These are phyloP conservation scores for Altica lythri DNA, from an alignment of 2,888 invertebrate genomes.

Conservation along the genomic window DNA sequence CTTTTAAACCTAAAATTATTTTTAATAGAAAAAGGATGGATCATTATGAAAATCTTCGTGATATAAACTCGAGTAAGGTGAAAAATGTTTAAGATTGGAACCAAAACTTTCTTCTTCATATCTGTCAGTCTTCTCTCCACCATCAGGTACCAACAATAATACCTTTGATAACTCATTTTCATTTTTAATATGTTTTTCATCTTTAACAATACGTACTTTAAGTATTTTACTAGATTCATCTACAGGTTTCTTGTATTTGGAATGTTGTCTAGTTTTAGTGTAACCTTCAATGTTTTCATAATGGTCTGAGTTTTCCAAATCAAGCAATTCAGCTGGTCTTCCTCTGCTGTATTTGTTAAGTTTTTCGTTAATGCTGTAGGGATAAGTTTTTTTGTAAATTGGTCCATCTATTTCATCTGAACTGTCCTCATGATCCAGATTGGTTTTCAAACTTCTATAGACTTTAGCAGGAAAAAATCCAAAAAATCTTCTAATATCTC, in stretches of 20 bases:
- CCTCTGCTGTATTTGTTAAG: neutral
- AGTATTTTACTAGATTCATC: neutral
- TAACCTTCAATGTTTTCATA: conserved; percentile 4
- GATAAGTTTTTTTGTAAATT: neutral
- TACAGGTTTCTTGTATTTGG: neutral
- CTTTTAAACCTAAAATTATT: neutral
- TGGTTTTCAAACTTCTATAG: neutral
- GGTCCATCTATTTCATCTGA: neutral
- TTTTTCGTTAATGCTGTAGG: conserved; percentile 12
- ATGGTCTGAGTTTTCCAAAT: conserved; percentile 5
- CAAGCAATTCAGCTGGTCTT: conserved; percentile 1
- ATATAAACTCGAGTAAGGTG: neutral
- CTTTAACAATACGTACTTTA: conserved; percentile 6
- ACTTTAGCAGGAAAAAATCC: conserved; percentile 4
- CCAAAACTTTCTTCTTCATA: neutral
- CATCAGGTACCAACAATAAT: conserved; percentile 2
- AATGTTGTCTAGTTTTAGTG: neutral
- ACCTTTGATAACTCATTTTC: neutral
- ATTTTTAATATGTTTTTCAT: neutral
- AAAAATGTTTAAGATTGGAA: conserved; percentile 2
- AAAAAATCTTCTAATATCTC: conserved; percentile 13
- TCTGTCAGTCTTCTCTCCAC: neutral
- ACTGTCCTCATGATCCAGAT: conserved; percentile 1
- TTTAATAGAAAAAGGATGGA: neutral
- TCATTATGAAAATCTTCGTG: neutral